Conservation (phyloP, 2,113 vertebrate genomes). For the Ciconia boyciana region DNA sequence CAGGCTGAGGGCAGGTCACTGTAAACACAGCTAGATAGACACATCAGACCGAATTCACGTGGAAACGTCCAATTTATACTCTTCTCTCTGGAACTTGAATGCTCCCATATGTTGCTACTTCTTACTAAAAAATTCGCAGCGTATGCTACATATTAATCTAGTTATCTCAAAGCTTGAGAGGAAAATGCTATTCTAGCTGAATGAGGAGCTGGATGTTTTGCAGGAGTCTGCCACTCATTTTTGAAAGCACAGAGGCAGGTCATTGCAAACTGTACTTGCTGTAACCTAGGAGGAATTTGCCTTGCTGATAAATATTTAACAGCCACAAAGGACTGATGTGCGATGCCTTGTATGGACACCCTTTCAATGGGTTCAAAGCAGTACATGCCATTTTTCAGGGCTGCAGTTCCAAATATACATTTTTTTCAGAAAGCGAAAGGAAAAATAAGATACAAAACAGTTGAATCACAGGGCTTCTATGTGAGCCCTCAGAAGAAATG, state of each 20-base stretch:
- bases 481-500: not conserved
- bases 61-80: not conserved
- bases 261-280: slow-evolving; percentile 41
- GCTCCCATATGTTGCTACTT: not conserved
- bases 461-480: slow-evolving; percentile 8
- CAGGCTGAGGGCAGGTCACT: not conserved
- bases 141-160: not conserved
- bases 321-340: not conserved
- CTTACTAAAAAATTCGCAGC: not conserved
- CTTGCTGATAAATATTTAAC: slow-evolving; percentile 57
- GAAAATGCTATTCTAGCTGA: not conserved
- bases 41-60: not conserved
- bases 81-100: not conserved
- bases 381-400: slow-evolving; percentile 1
- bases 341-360: slow-evolving; percentile 10
- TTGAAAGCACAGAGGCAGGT: not conserved
- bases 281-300: slow-evolving; percentile 39
- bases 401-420: not conserved
- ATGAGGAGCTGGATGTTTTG: not conserved
- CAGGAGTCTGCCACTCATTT: slow-evolving; percentile 5
- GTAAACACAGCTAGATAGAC: not conserved
- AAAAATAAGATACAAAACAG: not conserved
- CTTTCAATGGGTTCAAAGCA: slow-evolving; percentile 5
- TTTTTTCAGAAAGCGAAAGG: not conserved
- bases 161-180: not conserved